Conservation (phyloP, 2,113 vertebrate species). For the Epinephelus lanceolatus region DNA sequence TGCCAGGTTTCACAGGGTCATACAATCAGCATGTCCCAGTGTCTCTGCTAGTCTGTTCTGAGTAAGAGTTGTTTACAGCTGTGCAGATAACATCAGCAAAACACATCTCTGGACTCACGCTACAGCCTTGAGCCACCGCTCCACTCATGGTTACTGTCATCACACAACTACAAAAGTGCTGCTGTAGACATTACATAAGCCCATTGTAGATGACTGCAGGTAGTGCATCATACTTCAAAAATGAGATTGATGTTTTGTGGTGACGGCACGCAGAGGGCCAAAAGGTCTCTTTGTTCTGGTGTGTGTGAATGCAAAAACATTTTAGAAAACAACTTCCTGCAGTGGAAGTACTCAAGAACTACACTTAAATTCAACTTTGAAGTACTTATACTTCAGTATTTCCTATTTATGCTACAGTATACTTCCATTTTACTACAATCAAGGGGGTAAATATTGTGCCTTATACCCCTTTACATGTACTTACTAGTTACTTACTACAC, state of each 20-base stretch:
- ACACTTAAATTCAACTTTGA: background rate
- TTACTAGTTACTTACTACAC: too few species aligned
- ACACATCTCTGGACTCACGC: slow-evolving; percentile 79
- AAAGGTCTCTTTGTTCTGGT: slow-evolving; percentile 13
- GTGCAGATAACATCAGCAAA: slow-evolving; percentile 79
- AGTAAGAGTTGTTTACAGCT: slow-evolving; percentile 76
- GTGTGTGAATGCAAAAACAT: background rate
- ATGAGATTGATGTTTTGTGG: slow-evolving; percentile 32
- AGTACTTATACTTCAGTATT: background rate
- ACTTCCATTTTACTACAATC: background rate
- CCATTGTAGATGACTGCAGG: slow-evolving; percentile 27
- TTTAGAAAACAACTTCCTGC: background rate
- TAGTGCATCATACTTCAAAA: slow-evolving; percentile 44
- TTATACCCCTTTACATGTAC: background rate
- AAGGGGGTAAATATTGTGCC: background rate
- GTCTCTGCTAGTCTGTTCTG: slow-evolving; percentile 57
- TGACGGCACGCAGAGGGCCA: background rate
- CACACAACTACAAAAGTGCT: slow-evolving; percentile 36
- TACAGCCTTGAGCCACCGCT: slow-evolving; percentile 63
- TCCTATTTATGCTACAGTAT: background rate
- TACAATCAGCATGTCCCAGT: slow-evolving; percentile 38
- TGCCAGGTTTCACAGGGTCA: background rate
- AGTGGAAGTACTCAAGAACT: background rate
- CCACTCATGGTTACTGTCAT: slow-evolving; percentile 41
- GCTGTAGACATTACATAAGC: slow-evolving; percentile 63